Base-by-base conservation (phyloP, 2,113 vertebrate genomes). In the Cynopterus brachyotis region DNA sequence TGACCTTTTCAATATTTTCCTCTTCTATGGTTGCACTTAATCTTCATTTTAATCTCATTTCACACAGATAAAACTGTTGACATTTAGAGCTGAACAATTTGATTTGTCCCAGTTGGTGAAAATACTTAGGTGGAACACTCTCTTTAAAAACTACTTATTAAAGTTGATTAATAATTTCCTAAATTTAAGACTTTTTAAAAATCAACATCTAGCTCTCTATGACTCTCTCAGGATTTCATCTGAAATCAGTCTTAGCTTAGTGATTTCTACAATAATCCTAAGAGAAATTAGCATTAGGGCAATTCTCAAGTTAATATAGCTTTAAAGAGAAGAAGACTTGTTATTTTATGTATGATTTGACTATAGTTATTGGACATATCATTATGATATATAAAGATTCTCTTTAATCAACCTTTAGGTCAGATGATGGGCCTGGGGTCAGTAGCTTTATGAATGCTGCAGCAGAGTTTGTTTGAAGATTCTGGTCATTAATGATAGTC, bases 261-360 rank as follows among this genome's bases (percentile, higher is more conserved):
- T 69, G 35, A 85, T 78, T 88, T 88, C 57, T 91, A 50, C 28
- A 95, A 90, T 82, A 20, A 92, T 69, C 45, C 17, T 73, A 67
- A 93, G 15, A 92, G 13, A 91, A 80, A 88, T 32, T 47, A 89
- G 7, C 32, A 69, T 45, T 86, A 67, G 72, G 15, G 53, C 22
- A 70, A 92, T 87, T 35, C 32, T 40, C n/a, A 19, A 82, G 69
- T 79, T 97, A 97, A 92, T 70, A 79, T 32, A 87, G 95, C 62
- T 82, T 96, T 93, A 93, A 93, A 97, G 62, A 90, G 73, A 92
- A 72, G 17, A 75, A 10, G 24, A 40, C 57, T 67, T 95, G n/a
- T 80, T 86, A 91, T 94, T 97, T 98, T 95, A 96, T 96, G 96
- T 69, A 93, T 96, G 78, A 45, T 81, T 97, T 93, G 67, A 79